phyloP scores from a whole-genome alignment of 64 coral and sea anemone genomes.

The Montipora sp. region DNA sequence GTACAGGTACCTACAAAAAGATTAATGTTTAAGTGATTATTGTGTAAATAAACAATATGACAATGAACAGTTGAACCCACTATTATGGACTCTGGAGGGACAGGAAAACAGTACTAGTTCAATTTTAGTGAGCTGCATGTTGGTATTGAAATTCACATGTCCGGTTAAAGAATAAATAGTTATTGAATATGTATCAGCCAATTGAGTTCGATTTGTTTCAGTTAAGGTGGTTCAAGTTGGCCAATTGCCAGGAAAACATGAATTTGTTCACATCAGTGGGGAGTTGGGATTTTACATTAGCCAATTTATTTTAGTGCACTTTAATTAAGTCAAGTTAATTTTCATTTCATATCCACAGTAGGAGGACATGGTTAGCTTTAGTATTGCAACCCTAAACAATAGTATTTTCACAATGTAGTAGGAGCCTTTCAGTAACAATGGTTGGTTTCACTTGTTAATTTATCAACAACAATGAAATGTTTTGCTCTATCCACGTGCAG shows the following conservation, averaged over 20 bases:
- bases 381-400: no score
- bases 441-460: no score
- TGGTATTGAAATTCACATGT: no score
- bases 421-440: no score
- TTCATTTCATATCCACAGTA: background rate
- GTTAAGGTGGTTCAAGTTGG: background rate
- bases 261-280: constrained; percentile 10
- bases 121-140: no score
- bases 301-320: background rate
- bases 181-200: no score
- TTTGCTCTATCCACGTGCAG: background rate
- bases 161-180: no score
- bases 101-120: no score
- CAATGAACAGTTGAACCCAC: background rate
- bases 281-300: background rate
- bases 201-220: no score
- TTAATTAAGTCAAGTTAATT: background rate
- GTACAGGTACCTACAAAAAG: constrained; percentile 27
- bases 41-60: background rate
- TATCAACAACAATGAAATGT: no score
- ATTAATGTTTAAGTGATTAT: background rate
- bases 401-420: no score
- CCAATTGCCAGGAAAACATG: background rate
- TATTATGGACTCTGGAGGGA: no score
- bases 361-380: background rate